Evolutionary conservation across 2,113 vertebrate genomes (phyloP).

Genomic region (Mormoops blainvillei): DNA sequence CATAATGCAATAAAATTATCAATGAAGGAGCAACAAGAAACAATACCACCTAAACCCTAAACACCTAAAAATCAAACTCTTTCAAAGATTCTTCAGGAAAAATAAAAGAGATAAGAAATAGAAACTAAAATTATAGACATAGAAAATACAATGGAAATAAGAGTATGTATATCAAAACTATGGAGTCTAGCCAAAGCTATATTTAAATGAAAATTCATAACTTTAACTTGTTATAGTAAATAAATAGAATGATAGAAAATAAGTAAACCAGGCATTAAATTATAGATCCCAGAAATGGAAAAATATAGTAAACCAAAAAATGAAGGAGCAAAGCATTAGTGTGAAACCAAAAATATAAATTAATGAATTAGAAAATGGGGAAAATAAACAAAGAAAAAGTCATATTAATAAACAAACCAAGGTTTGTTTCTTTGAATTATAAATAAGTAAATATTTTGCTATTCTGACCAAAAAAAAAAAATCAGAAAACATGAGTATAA

Average conservation of each 20-base stretch:
- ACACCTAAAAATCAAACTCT: background rate
- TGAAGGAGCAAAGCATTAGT: background rate
- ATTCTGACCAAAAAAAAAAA: background rate
- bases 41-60: background rate
- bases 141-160: background rate
- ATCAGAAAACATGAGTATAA: background rate
- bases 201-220: slow-evolving; percentile 21
- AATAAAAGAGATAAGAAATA: background rate
- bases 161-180: background rate
- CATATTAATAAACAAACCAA: background rate
- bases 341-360: background rate
- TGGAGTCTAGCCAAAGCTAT: background rate
- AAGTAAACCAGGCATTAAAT: background rate
- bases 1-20: background rate
- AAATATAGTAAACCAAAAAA: background rate
- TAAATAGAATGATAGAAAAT: background rate
- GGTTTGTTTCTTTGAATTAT: background rate
- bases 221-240: background rate
- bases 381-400: background rate
- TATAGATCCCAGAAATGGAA: background rate
- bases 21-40: background rate
- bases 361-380: background rate
- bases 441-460: background rate
- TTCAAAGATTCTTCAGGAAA: background rate
- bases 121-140: background rate